Conservation (phyloP, 2,113 vertebrate species). For the Toxotes chatareus region DNA sequence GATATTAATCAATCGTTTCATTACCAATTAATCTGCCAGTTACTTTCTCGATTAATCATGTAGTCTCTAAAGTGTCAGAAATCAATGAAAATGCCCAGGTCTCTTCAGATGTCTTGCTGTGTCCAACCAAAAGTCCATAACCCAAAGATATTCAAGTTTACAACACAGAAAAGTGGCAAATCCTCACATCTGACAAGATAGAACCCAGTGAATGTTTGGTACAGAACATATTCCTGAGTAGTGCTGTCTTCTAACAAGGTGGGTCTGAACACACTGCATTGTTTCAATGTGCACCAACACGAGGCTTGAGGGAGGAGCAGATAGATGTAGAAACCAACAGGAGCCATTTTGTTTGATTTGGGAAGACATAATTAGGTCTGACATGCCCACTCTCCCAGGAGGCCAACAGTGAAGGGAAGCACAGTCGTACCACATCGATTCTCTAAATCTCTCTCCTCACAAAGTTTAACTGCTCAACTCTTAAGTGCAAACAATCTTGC, state of each 20-base stretch:
- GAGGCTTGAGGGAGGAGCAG: conserved; percentile 25
- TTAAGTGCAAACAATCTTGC: conserved; percentile 47
- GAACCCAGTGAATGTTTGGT: too few relatives aligned
- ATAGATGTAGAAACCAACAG: conserved; percentile 45
- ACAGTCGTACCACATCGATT: conserved; percentile 46
- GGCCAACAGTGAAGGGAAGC: conserved; percentile 29
- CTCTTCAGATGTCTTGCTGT: too few relatives aligned
- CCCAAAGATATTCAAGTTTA: too few relatives aligned
- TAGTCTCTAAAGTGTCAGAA: too few relatives aligned
- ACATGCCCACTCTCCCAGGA: conserved; percentile 54
- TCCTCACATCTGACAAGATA: too few relatives aligned
- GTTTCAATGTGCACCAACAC: conserved; percentile 27
- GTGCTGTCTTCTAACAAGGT: background rate
- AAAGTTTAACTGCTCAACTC: conserved; percentile 51
- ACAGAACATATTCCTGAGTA: background rate
- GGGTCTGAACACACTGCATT: background rate
- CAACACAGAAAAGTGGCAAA: too few relatives aligned
- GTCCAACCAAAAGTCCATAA: too few relatives aligned
- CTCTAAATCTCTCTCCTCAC: conserved; percentile 35
- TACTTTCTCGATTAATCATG: too few relatives aligned
- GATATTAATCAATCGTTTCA: too few relatives aligned
- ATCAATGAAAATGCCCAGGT: too few relatives aligned
- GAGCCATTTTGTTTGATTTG: conserved; percentile 67
- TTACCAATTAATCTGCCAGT: too few relatives aligned
- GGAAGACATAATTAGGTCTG: conserved; percentile 60